Conservation (phyloP, 2,113 vertebrate genomes). For the Microcebus jonahi region DNA sequence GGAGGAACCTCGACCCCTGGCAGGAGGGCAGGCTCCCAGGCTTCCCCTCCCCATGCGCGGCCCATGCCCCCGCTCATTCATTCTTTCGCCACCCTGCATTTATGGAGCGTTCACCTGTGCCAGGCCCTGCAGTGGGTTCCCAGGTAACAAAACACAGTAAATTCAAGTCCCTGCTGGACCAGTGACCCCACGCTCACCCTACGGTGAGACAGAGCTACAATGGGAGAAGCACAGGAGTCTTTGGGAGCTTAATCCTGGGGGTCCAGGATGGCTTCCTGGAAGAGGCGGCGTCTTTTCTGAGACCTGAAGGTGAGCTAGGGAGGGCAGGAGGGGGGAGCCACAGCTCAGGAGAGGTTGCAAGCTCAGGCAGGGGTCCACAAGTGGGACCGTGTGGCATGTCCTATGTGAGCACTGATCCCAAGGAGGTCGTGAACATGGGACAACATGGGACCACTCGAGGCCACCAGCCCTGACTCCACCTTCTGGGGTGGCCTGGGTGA, state of each 20-base stretch:
- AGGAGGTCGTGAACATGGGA: neutral
- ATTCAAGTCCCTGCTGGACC: neutral
- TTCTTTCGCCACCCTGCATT: neutral
- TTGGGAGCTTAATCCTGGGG: neutral
- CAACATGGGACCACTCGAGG: neutral
- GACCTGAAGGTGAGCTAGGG: neutral
- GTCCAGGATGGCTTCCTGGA: neutral
- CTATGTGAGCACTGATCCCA: neutral
- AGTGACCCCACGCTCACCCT: neutral
- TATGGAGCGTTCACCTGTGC: neutral
- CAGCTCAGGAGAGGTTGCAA: neutral
- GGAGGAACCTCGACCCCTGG: neutral
- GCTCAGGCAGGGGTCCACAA: neutral
- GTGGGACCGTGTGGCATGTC: neutral
- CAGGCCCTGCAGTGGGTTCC: neutral
- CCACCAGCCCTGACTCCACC: neutral
- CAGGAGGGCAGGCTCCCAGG: neutral
- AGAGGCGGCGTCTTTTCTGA: neutral
- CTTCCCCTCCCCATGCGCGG: too few relatives aligned
- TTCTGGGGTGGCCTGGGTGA: neutral
- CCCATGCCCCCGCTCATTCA: rapidly evolving
- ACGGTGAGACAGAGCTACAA: neutral
- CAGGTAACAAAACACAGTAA: neutral
- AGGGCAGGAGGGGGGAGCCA: neutral
- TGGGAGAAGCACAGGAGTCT: neutral